A percentile compares a stretch with the other conserved stretches of the same genome.
These are phyloP conservation scores for Nycteola revayana DNA, from an alignment of 2,888 invertebrate genomes.

Conservation along the genomic window DNA sequence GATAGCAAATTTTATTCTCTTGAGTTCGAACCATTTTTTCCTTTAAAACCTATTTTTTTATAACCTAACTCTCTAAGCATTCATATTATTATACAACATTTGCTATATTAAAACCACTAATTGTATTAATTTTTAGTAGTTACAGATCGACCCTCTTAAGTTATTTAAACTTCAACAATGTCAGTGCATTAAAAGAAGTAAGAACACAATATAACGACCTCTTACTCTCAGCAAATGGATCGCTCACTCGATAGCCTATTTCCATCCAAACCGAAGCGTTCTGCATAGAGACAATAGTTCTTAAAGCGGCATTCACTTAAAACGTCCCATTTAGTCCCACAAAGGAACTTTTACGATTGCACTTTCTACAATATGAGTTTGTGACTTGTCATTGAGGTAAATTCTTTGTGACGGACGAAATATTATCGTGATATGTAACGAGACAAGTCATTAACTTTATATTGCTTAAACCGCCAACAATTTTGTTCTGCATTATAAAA, in stretches of 20 bases:
- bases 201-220: constrained; percentile 20
- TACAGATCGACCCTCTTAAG: too few species aligned
- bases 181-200: constrained; percentile 27
- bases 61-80: too few species aligned
- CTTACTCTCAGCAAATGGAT: constrained; percentile 47
- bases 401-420: constrained; percentile 25
- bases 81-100: too few species aligned
- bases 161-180: too few species aligned
- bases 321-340: constrained; percentile 62
- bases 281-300: constrained; percentile 65
- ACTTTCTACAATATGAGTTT: constrained; percentile 37
- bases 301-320: constrained; percentile 65
- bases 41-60: too few species aligned
- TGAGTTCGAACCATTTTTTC: too few species aligned
- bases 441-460: constrained; percentile 2
- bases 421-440: constrained; percentile 17
- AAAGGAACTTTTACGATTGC: constrained; percentile 62
- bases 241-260: constrained; percentile 59
- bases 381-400: constrained; percentile 40
- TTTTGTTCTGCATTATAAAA: too few species aligned
- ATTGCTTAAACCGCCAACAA: neutral
- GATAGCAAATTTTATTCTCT: too few species aligned
- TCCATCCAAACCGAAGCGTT: constrained; percentile 59
- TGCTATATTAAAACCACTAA: too few species aligned
- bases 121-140: too few species aligned